Evolutionary conservation across 2,888 invertebrate species (phyloP), one percentile per base, ranked within the genome.

Genomic region (Pterostichus madidus): DNA sequence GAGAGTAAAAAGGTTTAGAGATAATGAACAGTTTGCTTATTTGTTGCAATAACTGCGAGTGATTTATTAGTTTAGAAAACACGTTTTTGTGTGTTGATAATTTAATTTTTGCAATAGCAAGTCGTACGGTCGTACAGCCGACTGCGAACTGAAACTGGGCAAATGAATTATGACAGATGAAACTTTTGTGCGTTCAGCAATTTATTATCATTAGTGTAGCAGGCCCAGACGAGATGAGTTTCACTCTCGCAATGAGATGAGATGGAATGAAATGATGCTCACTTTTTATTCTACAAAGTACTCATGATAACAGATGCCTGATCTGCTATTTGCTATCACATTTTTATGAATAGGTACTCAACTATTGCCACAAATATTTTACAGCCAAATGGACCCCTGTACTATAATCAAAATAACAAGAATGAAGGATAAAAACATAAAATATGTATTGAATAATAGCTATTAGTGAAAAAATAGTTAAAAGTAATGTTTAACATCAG

Each of bases 181-280:
- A 81, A 81, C 73, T 81, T 81, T 79, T 44, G 64, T 79, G 46
- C 31, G 64, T 61, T 64, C 32, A 59, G 75, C 75, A 81, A 81
- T 81, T 81, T 75, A 81, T 81, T 56, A 75, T 81, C 81, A 75
- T 81, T 81, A 81, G 81, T 44, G 75, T 75, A 49, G 49, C 81
- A 80, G 68, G 44, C 7, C 17, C 44, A 39, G 44, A 44, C 44
- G 68, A 71, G 44, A 71, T 0, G 44, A 71, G 44, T 11, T 71
- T 71, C 35, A 35, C 35, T 64, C 32, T 64, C 64, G 68, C 68
- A 71, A 64, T 35, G 32, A 64, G 52, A 11, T 52, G 13, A 10
- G 39, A n/a, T 44, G 11, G 44, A 2, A 68, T 24, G 24, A 24
- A 1, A 24, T 24, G 24, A 24, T 24, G 24, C 24, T 68, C 52